Percentiles rank a stretch among this genome's conserved stretches.
Evolutionary conservation across 2,888 invertebrate species (phyloP).

Genomic region (Orthonevra nobilis): DNA sequence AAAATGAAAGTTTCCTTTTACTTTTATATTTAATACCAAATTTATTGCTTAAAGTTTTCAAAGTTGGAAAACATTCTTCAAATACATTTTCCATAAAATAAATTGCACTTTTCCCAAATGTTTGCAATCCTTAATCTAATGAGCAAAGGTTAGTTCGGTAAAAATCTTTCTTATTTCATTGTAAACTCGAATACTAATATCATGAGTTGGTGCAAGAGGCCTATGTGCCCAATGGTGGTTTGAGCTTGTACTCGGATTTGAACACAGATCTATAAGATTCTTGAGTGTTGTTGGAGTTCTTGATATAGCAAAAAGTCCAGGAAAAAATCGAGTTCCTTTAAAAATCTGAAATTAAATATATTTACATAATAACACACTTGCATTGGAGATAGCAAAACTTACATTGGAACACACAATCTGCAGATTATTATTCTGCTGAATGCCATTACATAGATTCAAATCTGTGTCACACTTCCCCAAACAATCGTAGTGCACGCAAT

Average conservation of each 20-base stretch:
- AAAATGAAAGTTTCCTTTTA: no score
- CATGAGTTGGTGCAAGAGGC: slow-evolving; percentile 75
- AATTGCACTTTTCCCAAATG: slow-evolving; percentile 15
- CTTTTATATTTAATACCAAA: no score
- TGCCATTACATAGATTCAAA: slow-evolving; percentile 74
- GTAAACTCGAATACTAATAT: slow-evolving; percentile 76
- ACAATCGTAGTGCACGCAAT: slow-evolving; percentile 76
- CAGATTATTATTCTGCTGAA: slow-evolving; percentile 78
- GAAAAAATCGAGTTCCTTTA: slow-evolving; percentile 75
- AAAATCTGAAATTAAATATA: slow-evolving; percentile 73
- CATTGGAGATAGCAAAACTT: no score
- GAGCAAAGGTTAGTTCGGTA: slow-evolving; percentile 72
- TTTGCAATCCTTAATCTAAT: slow-evolving; percentile 38
- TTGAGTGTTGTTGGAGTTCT: slow-evolving; percentile 75
- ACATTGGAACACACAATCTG: slow-evolving; percentile 77
- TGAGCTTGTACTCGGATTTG: slow-evolving; percentile 74
- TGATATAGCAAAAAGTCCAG: slow-evolving; percentile 76
- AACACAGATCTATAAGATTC: slow-evolving; percentile 75
- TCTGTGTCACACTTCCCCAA: slow-evolving; percentile 76
- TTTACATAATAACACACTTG: not conserved
- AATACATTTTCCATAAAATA: not conserved
- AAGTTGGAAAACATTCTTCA: no score
- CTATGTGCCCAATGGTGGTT: slow-evolving; percentile 74
- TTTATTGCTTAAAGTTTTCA: no score
- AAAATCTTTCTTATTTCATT: slow-evolving; percentile 77